These are phyloP conservation scores for Tenthredo scrophulariae DNA, from an alignment of 2,888 invertebrate species.

Conservation along the genomic window DNA sequence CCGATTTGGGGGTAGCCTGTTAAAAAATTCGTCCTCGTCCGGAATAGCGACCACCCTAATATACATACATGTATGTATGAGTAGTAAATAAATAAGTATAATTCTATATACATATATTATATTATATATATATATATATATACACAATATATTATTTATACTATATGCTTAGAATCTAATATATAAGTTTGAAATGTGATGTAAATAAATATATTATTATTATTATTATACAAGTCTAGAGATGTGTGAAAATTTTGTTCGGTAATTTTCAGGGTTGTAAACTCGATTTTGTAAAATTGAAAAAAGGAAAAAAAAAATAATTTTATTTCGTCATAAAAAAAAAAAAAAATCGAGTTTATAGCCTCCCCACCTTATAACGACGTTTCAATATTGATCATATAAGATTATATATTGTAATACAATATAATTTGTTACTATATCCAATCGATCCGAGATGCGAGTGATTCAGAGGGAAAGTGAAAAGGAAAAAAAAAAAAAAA, in stretches of 20 bases:
- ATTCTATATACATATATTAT: too few species aligned
- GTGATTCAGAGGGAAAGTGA: neutral
- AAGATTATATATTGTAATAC: neutral
- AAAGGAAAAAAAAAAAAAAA: neutral
- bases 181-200: constrained; percentile 14
- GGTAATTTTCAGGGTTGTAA: neutral
- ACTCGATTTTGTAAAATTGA: neutral
- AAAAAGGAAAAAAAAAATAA: neutral
- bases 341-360: neutral
- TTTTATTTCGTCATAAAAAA: neutral
- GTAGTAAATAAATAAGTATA: too few species aligned
- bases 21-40: too few species aligned
- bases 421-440: neutral
- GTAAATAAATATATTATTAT: constrained; percentile 6
- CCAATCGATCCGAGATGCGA: neutral
- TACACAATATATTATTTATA: neutral
- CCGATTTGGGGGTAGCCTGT: too few species aligned
- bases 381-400: neutral
- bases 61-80: too few species aligned
- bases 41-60: too few species aligned
- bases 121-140: neutral
- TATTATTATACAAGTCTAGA: neutral
- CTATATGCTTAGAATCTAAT: neutral
- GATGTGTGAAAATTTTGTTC: neutral
- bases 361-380: neutral